phyloP scores from a whole-genome alignment of 2,113 vertebrate species.

The Myotis davidii region DNA sequence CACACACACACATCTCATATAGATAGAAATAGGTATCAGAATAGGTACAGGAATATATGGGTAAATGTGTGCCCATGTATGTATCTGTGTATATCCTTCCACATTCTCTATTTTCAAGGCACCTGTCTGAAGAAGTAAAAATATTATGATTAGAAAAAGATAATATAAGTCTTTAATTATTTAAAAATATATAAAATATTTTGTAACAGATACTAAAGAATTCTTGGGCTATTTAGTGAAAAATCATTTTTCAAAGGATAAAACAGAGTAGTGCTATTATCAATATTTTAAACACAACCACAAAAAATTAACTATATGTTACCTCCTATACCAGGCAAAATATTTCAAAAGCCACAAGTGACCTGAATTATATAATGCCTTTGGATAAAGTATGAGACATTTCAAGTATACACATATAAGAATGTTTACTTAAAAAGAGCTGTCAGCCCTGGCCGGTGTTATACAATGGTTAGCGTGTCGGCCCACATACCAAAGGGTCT shows the following conservation, averaged over 20 bases:
- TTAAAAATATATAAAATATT: not conserved
- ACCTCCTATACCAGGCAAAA: not conserved
- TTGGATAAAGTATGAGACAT: not conserved
- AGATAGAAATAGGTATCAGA: not conserved
- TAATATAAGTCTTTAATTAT: not conserved
- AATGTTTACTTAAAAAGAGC: not conserved
- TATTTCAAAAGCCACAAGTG: constrained; percentile 43
- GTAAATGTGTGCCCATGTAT: not conserved
- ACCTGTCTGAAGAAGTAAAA: not conserved
- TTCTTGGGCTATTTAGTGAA: constrained; percentile 10
- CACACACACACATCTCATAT: not conserved
- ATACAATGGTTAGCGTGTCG: too few relatives aligned
- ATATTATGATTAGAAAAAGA: not conserved
- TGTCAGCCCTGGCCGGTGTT: not conserved
- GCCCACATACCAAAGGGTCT: too few relatives aligned
- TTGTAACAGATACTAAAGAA: not conserved
- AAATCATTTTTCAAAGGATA: not conserved
- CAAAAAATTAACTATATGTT: constrained; percentile 25
- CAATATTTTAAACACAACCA: constrained; percentile 40
- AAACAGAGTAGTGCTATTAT: not conserved
- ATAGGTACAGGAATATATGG: not conserved
- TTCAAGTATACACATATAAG: not conserved
- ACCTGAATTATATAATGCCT: not conserved
- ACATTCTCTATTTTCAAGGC: not conserved
- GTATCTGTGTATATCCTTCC: not conserved